These are phyloP conservation scores for Meteorus cinctellus DNA, from an alignment of 2,888 invertebrate genomes.

Conservation along the genomic window DNA sequence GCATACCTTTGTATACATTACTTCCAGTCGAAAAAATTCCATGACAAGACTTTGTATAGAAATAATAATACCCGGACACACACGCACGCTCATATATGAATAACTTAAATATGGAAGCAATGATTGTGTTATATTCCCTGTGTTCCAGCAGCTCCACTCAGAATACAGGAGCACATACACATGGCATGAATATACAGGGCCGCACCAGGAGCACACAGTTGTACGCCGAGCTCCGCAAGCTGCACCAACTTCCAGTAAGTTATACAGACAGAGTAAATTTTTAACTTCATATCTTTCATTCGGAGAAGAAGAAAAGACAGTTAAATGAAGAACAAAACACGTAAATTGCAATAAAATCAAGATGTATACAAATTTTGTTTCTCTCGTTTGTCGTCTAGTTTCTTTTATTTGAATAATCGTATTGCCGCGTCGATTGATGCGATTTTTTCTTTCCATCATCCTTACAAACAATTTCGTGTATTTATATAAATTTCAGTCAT, in stretches of 20 bases:
- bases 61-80: constrained; percentile 13
- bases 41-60: background rate
- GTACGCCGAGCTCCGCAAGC: constrained; percentile 80
- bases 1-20: background rate
- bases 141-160: constrained; percentile 86
- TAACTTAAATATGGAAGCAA: constrained; percentile 24
- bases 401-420: constrained; percentile 40
- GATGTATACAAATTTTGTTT: constrained; percentile 26
- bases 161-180: constrained; percentile 95
- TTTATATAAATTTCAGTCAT: constrained; percentile 6
- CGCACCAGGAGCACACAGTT: constrained; percentile 79
- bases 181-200: constrained; percentile 93
- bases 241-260: constrained; percentile 70
- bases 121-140: constrained; percentile 38
- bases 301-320: no score
- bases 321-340: no score
- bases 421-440: constrained; percentile 36
- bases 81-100: background rate
- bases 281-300: no score
- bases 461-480: constrained; percentile 13
- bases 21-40: constrained; percentile 24
- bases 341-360: no score
- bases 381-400: constrained; percentile 33
- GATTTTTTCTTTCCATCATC: background rate
- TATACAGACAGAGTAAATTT: constrained; percentile 2